Conservation (phyloP, 2,888 invertebrate genomes). For the Geotrupes spiniger region DNA sequence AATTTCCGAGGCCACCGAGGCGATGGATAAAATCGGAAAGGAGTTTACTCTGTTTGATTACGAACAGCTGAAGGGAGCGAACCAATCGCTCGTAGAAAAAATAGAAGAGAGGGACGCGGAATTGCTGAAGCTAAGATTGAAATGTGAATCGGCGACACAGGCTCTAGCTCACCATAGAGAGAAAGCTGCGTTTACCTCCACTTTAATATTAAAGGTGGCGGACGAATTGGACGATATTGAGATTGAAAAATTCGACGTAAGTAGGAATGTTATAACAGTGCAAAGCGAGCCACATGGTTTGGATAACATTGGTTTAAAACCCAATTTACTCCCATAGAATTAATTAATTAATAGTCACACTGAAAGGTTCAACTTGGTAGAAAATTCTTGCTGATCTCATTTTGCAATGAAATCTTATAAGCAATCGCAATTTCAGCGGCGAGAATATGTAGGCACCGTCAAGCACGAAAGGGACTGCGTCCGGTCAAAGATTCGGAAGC, state of each 20-base stretch:
- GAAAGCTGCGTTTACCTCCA: slow-evolving; percentile 49
- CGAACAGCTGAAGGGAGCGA: slow-evolving; percentile 57
- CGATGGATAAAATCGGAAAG: slow-evolving; percentile 52
- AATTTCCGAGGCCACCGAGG: slow-evolving; percentile 38
- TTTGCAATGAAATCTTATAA: too few species aligned
- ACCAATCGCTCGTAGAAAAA: slow-evolving; percentile 55
- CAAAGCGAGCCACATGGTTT: not conserved
- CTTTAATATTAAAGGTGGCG: slow-evolving; percentile 37
- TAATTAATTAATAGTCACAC: too few species aligned
- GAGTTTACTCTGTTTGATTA: slow-evolving; percentile 55
- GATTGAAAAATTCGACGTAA: slow-evolving; percentile 28
- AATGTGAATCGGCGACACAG: slow-evolving; percentile 53
- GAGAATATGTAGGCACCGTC: slow-evolving; percentile 44
- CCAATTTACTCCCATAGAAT: too few species aligned
- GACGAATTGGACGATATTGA: slow-evolving; percentile 30
- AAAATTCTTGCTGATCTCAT: too few species aligned
- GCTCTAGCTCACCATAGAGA: slow-evolving; percentile 54
- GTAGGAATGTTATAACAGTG: slow-evolving; percentile 7
- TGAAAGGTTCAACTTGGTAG: too few species aligned
- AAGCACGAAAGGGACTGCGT: slow-evolving; percentile 49
- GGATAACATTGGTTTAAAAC: too few species aligned
- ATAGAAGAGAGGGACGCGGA: slow-evolving; percentile 58
- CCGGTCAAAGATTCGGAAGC: slow-evolving; percentile 46
- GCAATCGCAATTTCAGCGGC: too few species aligned
- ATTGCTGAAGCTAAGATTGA: slow-evolving; percentile 49